phyloP scores from a whole-genome alignment of 2,888 invertebrate genomes.

The Sesia bembeciformis region DNA sequence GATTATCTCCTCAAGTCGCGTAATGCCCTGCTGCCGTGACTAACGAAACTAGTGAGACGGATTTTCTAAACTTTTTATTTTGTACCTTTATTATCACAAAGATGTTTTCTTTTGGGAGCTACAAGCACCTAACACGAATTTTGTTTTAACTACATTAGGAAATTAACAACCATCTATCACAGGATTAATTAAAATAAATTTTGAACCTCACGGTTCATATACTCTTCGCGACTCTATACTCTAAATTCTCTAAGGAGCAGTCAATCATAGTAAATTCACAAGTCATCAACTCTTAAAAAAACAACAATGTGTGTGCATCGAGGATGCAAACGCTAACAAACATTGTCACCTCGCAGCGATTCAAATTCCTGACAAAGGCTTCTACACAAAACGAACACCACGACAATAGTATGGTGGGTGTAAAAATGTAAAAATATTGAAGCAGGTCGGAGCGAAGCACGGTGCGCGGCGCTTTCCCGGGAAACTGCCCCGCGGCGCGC shows the following conservation, averaged over 20 bases:
- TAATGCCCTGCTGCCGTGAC: slow-evolving; percentile 31
- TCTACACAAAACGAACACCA: slow-evolving; percentile 46
- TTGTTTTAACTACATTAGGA: no score
- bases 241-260: slow-evolving; percentile 35
- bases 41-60: slow-evolving; percentile 30
- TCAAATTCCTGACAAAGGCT: slow-evolving; percentile 59
- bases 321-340: slow-evolving; percentile 62
- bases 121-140: no score
- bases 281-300: slow-evolving; percentile 71
- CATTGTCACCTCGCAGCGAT: slow-evolving; percentile 67
- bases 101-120: no score
- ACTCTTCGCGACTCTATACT: background rate
- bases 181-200: no score
- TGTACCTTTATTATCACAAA: slow-evolving; percentile 7
- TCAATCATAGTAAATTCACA: slow-evolving; percentile 73
- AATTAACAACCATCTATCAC: no score
- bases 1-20: slow-evolving; percentile 50
- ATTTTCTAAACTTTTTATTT: slow-evolving; percentile 41
- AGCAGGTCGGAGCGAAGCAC: slow-evolving; percentile 34
- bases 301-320: slow-evolving; percentile 60
- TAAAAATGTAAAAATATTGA: slow-evolving; percentile 66
- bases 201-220: no score
- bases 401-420: slow-evolving; percentile 60
- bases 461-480: slow-evolving; percentile 48
- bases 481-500: slow-evolving; percentile 67